Conservation (phyloP, 2,888 invertebrate species). For the Antitype chi region DNA sequence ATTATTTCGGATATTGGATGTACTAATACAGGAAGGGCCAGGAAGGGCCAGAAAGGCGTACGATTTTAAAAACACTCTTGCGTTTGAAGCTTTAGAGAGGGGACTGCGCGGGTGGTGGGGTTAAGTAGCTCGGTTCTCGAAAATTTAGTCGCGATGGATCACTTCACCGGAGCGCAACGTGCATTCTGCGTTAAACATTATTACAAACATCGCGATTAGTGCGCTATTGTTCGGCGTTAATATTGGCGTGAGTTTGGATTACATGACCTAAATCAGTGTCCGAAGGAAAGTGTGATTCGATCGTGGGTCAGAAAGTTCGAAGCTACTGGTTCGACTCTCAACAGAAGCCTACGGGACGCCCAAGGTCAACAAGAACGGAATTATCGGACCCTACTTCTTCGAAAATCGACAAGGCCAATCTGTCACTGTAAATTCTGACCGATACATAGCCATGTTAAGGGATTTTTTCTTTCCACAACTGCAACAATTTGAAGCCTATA, state of each 20-base stretch:
- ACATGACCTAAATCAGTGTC: slow-evolving; percentile 40
- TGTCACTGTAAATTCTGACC: no score
- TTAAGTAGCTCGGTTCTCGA: slow-evolving; percentile 32
- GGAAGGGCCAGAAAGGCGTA: no score
- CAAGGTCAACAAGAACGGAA: no score
- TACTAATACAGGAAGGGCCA: no score
- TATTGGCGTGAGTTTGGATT: slow-evolving; percentile 33
- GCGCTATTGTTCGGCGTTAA: not conserved
- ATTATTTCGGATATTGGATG: no score
- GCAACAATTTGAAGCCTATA: not conserved
- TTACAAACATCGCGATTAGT: slow-evolving; percentile 26
- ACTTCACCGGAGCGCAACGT: slow-evolving; percentile 33
- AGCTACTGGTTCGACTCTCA: slow-evolving; percentile 43
- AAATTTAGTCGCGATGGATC: slow-evolving; percentile 16
- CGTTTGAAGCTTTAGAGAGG: no score
- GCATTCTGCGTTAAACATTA: slow-evolving; percentile 26
- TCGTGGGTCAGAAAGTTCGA: slow-evolving; percentile 43
- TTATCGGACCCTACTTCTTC: no score
- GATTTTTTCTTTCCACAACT: no score
- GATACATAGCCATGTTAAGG: no score
- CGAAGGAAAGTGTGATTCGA: slow-evolving; percentile 44
- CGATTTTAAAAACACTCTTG: no score
- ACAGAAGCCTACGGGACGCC: slow-evolving; percentile 40
- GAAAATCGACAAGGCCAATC: no score
- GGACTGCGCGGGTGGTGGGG: slow-evolving; percentile 27